A percentile compares a stretch with the other conserved stretches of the same genome.
phyloP scores from a whole-genome alignment of 92 coral and sea anemone genomes.

The Zoanthus sansibaricus region DNA sequence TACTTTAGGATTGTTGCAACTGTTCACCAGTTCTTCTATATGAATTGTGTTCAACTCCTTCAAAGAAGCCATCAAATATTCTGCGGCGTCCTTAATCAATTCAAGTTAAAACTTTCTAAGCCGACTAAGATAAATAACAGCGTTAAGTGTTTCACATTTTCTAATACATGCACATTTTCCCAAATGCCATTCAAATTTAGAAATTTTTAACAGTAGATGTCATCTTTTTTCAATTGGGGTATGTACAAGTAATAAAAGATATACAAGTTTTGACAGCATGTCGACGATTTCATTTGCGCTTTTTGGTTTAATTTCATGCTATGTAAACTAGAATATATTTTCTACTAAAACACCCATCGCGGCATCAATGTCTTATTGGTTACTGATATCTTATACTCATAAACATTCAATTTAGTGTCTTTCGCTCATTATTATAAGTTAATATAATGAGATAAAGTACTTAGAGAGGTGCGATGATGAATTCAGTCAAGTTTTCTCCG shows the following conservation, averaged over 20 bases:
- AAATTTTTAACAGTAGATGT: constrained; percentile 23
- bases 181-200: constrained; percentile 11
- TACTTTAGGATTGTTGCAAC: background rate
- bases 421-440: background rate
- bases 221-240: constrained; percentile 10
- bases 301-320: background rate
- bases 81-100: background rate
- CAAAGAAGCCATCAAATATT: constrained; percentile 20
- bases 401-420: constrained; percentile 17
- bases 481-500: background rate
- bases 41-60: background rate
- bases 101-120: background rate
- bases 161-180: background rate
- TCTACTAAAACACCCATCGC: background rate
- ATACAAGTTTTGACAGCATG: constrained; percentile 12
- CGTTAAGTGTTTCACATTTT: background rate
- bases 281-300: constrained; percentile 17
- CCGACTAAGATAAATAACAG: constrained; percentile 29
- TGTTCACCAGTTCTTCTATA: background rate
- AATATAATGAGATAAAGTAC: background rate
- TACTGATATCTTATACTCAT: background rate
- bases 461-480: background rate
- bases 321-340: constrained; percentile 21
- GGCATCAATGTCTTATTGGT: constrained; percentile 2
- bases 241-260: background rate